Conservation (phyloP, 2,113 vertebrate genomes). For the Melanotaenia duboulayi region DNA sequence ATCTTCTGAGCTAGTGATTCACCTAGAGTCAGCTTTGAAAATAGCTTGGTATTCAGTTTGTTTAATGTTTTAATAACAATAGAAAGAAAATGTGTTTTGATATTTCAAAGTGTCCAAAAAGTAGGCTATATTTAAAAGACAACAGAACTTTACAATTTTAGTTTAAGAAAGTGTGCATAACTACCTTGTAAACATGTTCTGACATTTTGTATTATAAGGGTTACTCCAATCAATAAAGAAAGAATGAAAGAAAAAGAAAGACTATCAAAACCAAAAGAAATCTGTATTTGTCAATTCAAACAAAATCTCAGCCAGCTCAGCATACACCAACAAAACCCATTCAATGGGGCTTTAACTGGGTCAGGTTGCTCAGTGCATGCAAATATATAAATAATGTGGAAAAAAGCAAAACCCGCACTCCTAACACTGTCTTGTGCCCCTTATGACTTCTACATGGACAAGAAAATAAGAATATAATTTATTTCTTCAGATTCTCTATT, state of each 20-base stretch:
- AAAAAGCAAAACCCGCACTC: conserved; percentile 48
- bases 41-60: too few species aligned
- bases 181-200: too few species aligned
- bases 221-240: too few species aligned
- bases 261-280: conserved; percentile 12
- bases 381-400: conserved; percentile 69
- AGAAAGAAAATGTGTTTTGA: too few species aligned
- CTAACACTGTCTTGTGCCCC: conserved; percentile 40
- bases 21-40: too few species aligned
- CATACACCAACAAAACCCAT: conserved; percentile 36
- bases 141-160: too few species aligned
- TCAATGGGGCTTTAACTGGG: conserved; percentile 69
- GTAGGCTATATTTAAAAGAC: too few species aligned
- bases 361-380: conserved; percentile 51
- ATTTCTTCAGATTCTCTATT: conserved; percentile 33
- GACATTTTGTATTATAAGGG: too few species aligned
- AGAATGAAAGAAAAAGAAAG: not conserved
- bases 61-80: too few species aligned
- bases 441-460: conserved; percentile 36
- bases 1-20: too few species aligned
- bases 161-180: too few species aligned
- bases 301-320: conserved; percentile 7
- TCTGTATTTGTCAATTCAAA: conserved; percentile 13
- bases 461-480: conserved; percentile 46
- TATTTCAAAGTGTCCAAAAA: too few species aligned